A percentile compares a stretch with the other conserved stretches of the same genome.
These are phyloP conservation scores for Samia ricini DNA, from an alignment of 1,140 invertebrate genomes.

Conservation along the genomic window DNA sequence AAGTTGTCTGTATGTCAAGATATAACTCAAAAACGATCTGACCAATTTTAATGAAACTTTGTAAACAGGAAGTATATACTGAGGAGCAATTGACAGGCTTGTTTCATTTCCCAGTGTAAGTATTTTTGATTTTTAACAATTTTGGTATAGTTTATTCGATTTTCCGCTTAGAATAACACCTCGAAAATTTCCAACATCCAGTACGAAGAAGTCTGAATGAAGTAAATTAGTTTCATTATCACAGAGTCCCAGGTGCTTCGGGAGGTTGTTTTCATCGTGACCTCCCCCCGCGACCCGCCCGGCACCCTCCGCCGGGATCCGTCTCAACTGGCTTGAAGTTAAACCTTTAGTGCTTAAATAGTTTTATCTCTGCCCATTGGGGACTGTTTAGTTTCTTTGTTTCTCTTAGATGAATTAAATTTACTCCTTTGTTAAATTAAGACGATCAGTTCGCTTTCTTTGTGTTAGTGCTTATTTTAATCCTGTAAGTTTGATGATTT, in stretches of 20 bases:
- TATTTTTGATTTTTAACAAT: no score
- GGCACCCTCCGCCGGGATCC: slow-evolving; percentile 4
- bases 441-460: background rate
- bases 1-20: no score
- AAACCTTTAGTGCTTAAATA: slow-evolving; percentile 25
- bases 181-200: background rate
- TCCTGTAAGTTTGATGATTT: no score
- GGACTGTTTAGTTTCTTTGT: slow-evolving; percentile 17
- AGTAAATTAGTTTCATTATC: slow-evolving; percentile 66
- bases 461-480: background rate
- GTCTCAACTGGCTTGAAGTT: slow-evolving; percentile 27
- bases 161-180: background rate
- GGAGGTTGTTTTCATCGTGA: slow-evolving; percentile 28
- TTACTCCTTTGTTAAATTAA: slow-evolving; percentile 8
- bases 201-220: slow-evolving; percentile 22
- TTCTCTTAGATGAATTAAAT: slow-evolving; percentile 4
- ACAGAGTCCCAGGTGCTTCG: slow-evolving; percentile 41
- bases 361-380: slow-evolving; percentile 20
- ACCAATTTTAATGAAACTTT: no score
- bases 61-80: no score
- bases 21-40: no score
- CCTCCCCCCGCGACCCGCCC: background rate
- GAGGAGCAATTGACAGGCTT: no score
- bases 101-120: no score
- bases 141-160: no score